Evolutionary conservation across 2,113 vertebrate species (phyloP).

Genomic region (Calyptommatus sinebrachiatus): DNA sequence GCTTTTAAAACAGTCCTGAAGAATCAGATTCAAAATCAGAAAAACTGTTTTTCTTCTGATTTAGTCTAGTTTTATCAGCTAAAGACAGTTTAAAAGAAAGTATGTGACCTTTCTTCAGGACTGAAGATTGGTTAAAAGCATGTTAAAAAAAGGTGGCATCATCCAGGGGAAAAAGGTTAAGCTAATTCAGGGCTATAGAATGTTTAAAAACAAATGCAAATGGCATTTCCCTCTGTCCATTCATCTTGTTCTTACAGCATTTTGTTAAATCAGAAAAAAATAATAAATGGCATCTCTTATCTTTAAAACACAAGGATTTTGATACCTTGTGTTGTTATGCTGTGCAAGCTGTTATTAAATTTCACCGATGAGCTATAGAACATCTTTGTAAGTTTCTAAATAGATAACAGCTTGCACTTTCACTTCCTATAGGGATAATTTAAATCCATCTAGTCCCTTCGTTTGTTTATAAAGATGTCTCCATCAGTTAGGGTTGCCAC

Average conservation of each 20-base stretch:
- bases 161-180: neutral
- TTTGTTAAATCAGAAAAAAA: neutral
- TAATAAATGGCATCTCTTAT: neutral
- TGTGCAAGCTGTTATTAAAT: neutral
- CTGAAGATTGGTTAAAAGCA: neutral
- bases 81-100: too few species aligned
- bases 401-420: fast-evolving
- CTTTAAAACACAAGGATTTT: neutral
- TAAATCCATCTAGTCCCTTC: neutral
- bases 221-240: too few species aligned
- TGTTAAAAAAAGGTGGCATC: neutral
- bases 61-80: too few species aligned
- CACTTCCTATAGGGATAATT: neutral
- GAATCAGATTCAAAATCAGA: too few species aligned
- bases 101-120: too few species aligned
- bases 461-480: neutral
- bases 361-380: neutral
- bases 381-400: neutral
- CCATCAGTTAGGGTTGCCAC: too few species aligned
- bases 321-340: neutral
- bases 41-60: neutral
- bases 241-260: neutral
- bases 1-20: too few species aligned
- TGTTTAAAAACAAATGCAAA: too few species aligned
- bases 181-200: too few species aligned